phyloP scores from a whole-genome alignment of 2,797 vertebrate species.

The Mus caroli region DNA sequence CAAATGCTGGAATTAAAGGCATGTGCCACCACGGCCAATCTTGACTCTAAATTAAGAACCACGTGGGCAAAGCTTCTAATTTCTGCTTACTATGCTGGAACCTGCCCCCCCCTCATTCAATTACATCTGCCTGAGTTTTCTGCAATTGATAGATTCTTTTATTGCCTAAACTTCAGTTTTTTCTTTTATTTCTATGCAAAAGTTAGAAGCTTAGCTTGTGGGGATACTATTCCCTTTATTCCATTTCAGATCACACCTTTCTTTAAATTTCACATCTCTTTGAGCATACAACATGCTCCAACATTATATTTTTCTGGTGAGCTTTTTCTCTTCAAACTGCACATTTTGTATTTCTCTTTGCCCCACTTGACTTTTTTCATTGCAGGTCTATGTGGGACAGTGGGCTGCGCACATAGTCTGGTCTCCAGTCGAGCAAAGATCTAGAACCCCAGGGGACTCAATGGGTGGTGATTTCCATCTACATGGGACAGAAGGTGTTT shows the following conservation, averaged over 20 bases:
- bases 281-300: neutral
- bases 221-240: neutral
- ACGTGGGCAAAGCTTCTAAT: neutral
- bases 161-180: neutral
- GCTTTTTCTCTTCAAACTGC: neutral
- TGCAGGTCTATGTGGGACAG: neutral
- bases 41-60: neutral
- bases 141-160: neutral
- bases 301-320: neutral
- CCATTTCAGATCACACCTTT: neutral
- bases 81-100: neutral
- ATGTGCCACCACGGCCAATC: neutral
- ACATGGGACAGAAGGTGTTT: no score
- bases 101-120: neutral
- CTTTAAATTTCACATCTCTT: neutral
- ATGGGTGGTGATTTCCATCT: no score
- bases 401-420: no score
- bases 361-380: neutral
- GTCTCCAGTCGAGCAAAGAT: no score
- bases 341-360: neutral
- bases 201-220: neutral
- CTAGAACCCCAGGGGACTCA: no score
- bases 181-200: neutral
- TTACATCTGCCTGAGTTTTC: neutral
- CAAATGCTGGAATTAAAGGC: neutral